A percentile compares a stretch with the other conserved stretches of the same genome.
These are phyloP conservation scores for Phalacrocorax aristotelis DNA, from an alignment of 2,113 vertebrate genomes.

Conservation along the genomic window DNA sequence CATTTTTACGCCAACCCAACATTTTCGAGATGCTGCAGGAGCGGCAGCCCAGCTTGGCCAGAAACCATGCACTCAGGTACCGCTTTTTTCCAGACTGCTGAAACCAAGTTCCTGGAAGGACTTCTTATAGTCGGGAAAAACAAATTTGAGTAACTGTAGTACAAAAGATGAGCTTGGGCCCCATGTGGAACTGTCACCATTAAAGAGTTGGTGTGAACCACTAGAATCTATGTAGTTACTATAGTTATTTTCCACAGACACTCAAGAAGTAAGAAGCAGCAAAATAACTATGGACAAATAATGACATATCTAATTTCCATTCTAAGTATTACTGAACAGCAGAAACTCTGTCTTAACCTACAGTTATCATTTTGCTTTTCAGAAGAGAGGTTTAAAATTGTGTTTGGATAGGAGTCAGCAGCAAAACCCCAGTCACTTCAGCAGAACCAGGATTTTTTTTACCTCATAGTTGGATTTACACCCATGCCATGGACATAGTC, in stretches of 20 bases:
- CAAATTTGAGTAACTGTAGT: neutral
- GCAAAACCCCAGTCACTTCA: neutral
- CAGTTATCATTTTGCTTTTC: neutral
- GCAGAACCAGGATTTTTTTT: neutral
- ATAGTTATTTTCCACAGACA: neutral
- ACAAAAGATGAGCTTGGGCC: neutral
- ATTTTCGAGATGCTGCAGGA: slow-evolving; percentile 98
- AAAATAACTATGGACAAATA: neutral
- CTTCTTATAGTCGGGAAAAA: neutral
- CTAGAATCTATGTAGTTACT: neutral
- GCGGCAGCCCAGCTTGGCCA: slow-evolving; percentile 90
- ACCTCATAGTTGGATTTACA: neutral
- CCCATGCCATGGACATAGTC: neutral
- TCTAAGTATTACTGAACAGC: neutral
- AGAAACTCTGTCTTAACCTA: neutral
- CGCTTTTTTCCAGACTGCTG: neutral
- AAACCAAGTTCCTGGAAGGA: neutral
- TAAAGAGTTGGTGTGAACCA: neutral
- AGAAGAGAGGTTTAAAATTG: neutral
- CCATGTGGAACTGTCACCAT: neutral
- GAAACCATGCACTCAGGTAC: slow-evolving; percentile 93
- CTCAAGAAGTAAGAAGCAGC: neutral
- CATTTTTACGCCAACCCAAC: slow-evolving; percentile 95
- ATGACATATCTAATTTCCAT: neutral
- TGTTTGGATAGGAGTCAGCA: neutral